Evolutionary conservation across 2,888 invertebrate species (phyloP), one percentile per base, ranked within the genome.

Genomic region (Meandrusa payeni): DNA sequence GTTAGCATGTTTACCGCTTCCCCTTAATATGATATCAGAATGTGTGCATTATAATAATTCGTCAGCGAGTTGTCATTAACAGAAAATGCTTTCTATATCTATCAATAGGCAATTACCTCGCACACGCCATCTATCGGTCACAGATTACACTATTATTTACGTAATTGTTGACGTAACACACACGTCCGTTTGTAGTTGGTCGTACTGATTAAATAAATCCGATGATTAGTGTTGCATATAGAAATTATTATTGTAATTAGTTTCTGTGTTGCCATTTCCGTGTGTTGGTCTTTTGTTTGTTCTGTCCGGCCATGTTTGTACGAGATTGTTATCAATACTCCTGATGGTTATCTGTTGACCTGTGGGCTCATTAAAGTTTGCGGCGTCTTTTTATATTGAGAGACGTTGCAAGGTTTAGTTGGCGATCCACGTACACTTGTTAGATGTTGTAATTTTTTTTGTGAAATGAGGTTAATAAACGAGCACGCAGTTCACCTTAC

Each of bases 41-140:
- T 54, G 51, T 52, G 57, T 52, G 60, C 58, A 64, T 66, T 64
- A 65, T 65, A 55, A 56, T 61, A 51, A 64, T 66, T 65, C 63
- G 61, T 64, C 57, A 53, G 51, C 53, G 55, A 53, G 52, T 61
- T 59, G 64, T 67, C 68, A 67, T 71, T 65, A 66, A 55, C 58
- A 59, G 60, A 61, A 56, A 55, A 62, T 59, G 63, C 57, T 66
- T 65, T 60, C 63, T 58, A 61, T 50, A 41, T 38, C 46, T 48
- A 42, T 51, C 52, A 51, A 57, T 52, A 48, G 46, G 47, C 57
- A 55, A 54, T 56, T 56, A 56, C 37, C 38, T 31, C 38, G 40
- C 48, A 43, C 39, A 44, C 45, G 41, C 31, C 34, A 32, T 40
- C 9, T 32, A 32, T 19, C 36, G 39, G 32, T 3, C 41, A 23